Percentiles rank a stretch among this genome's conserved stretches.
Evolutionary conservation across 1,140 invertebrate species (phyloP).

Genomic region (Hycleus phaleratus): DNA sequence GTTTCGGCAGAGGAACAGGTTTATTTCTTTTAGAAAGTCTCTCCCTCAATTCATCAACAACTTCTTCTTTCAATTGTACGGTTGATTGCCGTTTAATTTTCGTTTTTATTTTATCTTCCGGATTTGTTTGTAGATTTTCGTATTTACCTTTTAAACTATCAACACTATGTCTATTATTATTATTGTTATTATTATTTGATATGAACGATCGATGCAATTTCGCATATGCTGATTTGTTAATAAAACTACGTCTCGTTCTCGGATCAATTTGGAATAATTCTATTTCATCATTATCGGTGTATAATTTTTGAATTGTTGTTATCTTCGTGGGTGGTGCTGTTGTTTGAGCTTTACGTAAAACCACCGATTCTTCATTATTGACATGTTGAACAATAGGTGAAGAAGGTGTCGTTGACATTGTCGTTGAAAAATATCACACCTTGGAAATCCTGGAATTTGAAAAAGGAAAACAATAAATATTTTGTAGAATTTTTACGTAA

Average conservation of each 20-base stretch:
- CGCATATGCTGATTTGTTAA: slow-evolving; percentile 29
- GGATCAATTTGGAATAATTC: slow-evolving; percentile 15
- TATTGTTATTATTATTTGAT: neutral
- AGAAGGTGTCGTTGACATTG: no score
- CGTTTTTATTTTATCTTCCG: neutral
- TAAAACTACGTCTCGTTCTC: slow-evolving; percentile 12
- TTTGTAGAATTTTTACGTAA: no score
- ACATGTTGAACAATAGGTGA: neutral
- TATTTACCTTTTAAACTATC: slow-evolving; percentile 26
- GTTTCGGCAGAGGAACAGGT: slow-evolving; percentile 4
- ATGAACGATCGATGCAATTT: slow-evolving; percentile 27
- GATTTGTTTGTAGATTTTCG: slow-evolving; percentile 11
- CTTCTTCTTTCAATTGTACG: neutral
- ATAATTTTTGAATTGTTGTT: slow-evolving; percentile 1
- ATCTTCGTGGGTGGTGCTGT: neutral
- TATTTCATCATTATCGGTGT: slow-evolving; percentile 19
- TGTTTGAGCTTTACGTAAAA: no score
- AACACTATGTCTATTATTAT: slow-evolving; percentile 13
- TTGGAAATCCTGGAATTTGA: slow-evolving; percentile 5
- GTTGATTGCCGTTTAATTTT: neutral
- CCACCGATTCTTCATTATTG: neutral
- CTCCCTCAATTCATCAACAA: neutral
- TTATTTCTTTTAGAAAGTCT: neutral
- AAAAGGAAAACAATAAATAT: neutral
- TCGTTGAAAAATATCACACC: neutral